Conservation (phyloP, 2,888 invertebrate species). For the Eupithecia exiguata region DNA sequence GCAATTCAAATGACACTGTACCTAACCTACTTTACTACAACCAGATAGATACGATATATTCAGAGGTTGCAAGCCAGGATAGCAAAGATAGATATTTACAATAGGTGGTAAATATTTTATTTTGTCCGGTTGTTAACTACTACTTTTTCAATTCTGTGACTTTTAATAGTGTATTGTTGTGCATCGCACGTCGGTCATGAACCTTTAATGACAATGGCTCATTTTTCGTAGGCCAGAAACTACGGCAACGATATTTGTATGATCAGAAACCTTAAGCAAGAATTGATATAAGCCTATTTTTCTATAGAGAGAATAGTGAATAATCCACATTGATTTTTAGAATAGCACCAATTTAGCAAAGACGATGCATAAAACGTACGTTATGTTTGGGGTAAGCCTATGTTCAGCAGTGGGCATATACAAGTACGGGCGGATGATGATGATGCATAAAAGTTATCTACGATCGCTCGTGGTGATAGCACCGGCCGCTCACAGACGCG, state of each 20-base stretch:
- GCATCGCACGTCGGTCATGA: constrained; percentile 32
- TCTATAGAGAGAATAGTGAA: not conserved
- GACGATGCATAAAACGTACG: constrained; percentile 34
- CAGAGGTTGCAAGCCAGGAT: not conserved
- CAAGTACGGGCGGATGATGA: not conserved
- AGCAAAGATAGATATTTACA: not conserved
- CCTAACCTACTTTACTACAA: not conserved
- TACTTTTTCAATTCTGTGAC: not conserved
- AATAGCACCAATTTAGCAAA: constrained; percentile 5
- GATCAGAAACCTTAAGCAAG: constrained; percentile 21
- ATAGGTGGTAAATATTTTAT: not conserved
- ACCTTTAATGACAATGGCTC: constrained; percentile 34
- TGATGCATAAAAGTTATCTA: constrained; percentile 40
- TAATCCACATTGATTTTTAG: constrained; percentile 11
- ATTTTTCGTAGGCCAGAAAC: constrained; percentile 13
- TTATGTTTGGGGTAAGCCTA: too few species aligned
- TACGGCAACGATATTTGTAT: constrained; percentile 23
- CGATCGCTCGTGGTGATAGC: constrained; percentile 52
- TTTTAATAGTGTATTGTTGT: constrained; percentile 31
- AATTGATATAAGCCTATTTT: constrained; percentile 17
- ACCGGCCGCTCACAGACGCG: constrained; percentile 47
- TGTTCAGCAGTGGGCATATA: too few species aligned
- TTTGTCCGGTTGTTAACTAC: not conserved
- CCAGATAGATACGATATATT: not conserved
- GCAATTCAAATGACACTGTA: not conserved